Evolutionary conservation across 2,797 vertebrate species (phyloP).

Genomic region (Bovichtus variegatus): DNA sequence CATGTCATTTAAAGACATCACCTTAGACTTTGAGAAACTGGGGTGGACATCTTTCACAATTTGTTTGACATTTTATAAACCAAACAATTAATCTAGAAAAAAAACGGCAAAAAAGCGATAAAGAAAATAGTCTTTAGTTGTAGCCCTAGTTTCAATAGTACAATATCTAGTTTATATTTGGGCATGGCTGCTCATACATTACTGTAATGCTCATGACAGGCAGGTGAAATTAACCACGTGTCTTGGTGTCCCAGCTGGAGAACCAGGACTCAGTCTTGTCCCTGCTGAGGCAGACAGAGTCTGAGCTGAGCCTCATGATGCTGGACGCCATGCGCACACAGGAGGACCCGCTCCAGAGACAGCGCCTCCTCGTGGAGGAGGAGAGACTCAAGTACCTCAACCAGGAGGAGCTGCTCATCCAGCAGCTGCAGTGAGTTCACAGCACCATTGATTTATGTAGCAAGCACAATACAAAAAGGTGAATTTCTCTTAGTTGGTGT

Average conservation of each 20-base stretch:
- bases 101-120: too few species aligned
- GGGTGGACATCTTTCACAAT: too few species aligned
- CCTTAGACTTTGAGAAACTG: too few species aligned
- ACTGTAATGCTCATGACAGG: neutral
- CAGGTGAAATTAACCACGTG: neutral
- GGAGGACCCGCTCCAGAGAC: slow-evolving; percentile 96
- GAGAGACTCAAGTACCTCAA: slow-evolving; percentile 96
- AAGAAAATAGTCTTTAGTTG: too few species aligned
- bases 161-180: too few species aligned
- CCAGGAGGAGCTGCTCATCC: slow-evolving; percentile 96
- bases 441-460: neutral
- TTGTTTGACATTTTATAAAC: too few species aligned
- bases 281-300: slow-evolving; percentile 93
- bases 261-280: slow-evolving; percentile 93
- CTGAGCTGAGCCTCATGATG: slow-evolving; percentile 94
- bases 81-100: too few species aligned
- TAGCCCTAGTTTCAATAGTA: too few species aligned
- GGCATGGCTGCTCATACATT: too few species aligned
- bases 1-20: too few species aligned
- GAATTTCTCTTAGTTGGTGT: too few species aligned
- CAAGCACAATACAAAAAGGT: neutral
- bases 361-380: slow-evolving; percentile 96
- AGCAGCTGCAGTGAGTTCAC: slow-evolving; percentile 93
- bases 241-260: slow-evolving; percentile 86
- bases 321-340: slow-evolving; percentile 93